These are phyloP conservation scores for Puntigrus tetrazona DNA, from an alignment of 2,113 vertebrate species.

Conservation along the genomic window DNA sequence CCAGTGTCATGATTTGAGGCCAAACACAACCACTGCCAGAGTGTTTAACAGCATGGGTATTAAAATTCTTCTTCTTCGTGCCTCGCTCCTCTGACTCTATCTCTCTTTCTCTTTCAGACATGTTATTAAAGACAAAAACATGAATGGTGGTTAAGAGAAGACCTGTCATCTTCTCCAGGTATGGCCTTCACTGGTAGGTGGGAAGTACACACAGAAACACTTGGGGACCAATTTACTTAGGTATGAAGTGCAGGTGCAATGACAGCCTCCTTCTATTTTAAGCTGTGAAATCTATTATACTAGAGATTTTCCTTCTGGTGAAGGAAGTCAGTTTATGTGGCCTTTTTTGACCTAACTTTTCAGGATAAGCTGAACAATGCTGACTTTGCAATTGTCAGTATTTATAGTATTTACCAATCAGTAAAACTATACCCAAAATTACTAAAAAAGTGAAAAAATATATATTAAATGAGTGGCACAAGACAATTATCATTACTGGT, in stretches of 20 bases:
- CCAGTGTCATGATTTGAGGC: constrained; percentile 28
- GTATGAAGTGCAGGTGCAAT: not conserved
- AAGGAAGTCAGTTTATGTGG: not conserved
- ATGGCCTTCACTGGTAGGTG: constrained; percentile 1
- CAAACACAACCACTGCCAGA: not conserved
- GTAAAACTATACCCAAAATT: not conserved
- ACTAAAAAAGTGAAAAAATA: not conserved
- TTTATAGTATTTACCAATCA: not conserved
- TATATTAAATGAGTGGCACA: not conserved
- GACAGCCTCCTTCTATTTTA: constrained; percentile 36
- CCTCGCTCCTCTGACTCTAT: not conserved
- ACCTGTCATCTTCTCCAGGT: not conserved
- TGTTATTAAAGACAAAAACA: constrained; percentile 32
- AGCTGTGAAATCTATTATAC: not conserved
- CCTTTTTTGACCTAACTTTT: not conserved
- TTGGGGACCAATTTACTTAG: constrained; percentile 36
- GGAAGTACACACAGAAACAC: not conserved
- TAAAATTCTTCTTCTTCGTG: not conserved
- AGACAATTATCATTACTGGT: not conserved
- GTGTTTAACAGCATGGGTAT: constrained; percentile 8
- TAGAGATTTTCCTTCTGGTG: not conserved
- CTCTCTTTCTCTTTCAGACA: not conserved
- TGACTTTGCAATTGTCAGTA: not conserved
- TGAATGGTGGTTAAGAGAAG: constrained; percentile 19
- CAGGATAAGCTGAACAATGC: not conserved